Base-by-base conservation (phyloP, 2,888 invertebrate species). In the Stenoptilia bipunctidactyla region DNA sequence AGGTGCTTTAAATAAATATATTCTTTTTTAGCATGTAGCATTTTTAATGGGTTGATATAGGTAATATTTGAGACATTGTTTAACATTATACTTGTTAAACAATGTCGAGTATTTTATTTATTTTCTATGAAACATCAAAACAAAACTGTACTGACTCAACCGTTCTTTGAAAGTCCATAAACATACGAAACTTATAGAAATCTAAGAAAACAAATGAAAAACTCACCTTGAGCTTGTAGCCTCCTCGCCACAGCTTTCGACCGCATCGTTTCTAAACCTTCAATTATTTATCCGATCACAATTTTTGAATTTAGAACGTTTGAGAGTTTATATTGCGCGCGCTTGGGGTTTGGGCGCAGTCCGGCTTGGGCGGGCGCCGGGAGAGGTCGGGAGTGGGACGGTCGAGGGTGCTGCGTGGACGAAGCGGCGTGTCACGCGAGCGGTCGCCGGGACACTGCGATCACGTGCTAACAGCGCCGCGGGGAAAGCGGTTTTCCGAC, bases 201-300 rank as follows among this genome's bases (percentile, higher is more conserved):
- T 8, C 30, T 30, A n/a, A 20, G 4, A 30, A 34, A 20, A 25
- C 15, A 13, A 3, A 46, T 41, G 27, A 44, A 40, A 41, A 27
- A 65, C 87, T 85, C 72, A 90, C 90, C 89, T 86, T 88, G 89
- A 69, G 89, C 85, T 64, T 89, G 87, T 52, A 89, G 85, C 71
- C 87, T 87, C 74, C 90, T 87, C 56, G 90, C 90, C 55, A 90
- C 88, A 61, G 90, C 88, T 74, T 90, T 90, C 53, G 88, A 89
- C 85, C 90, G 87, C 90, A 90, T 90, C 77, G 85, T 63, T 61
- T n/a, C n/a, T n/a, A n/a, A n/a, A 20, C 8, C 20, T 8, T 8
- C 20, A 20, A 33, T 27, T 12, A 38, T 12, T 51, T 59, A 53
- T 52, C 47, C 61, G 69, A 74, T 66, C 59, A 66, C 62, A 45